phyloP scores from a whole-genome alignment of 2,797 vertebrate species.

The Megalops cyprinoides region DNA sequence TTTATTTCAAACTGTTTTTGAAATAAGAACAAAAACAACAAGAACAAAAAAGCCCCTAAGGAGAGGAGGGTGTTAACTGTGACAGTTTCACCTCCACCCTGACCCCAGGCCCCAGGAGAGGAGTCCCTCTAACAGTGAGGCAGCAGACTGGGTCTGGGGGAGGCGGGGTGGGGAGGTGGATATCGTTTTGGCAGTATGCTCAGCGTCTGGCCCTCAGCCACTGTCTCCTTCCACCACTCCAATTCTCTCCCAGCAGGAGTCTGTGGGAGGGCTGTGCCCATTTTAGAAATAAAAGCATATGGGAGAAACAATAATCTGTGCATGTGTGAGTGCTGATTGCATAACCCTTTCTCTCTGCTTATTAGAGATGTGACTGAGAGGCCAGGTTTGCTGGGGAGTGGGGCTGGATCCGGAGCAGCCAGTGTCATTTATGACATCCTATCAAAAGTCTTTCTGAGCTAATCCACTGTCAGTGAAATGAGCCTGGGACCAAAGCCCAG shows the following conservation, averaged over 20 bases:
- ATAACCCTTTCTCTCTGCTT: slow-evolving; percentile 36
- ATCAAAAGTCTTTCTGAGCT: too few relatives aligned
- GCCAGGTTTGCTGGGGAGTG: too few relatives aligned
- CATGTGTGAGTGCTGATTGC: slow-evolving; percentile 55
- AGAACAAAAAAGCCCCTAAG: not conserved
- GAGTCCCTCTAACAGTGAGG: not conserved
- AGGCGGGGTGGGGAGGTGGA: not conserved
- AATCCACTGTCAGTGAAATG: too few relatives aligned
- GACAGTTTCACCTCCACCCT: not conserved
- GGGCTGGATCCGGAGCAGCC: too few relatives aligned
- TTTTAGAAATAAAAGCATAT: slow-evolving; percentile 62
- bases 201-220: slow-evolving; percentile 47
- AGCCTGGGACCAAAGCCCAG: too few relatives aligned
- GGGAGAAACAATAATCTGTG: slow-evolving; percentile 51
- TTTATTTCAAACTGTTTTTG: too few relatives aligned
- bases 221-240: slow-evolving; percentile 39
- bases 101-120: not conserved
- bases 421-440: too few relatives aligned
- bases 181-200: slow-evolving; percentile 42
- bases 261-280: slow-evolving; percentile 52
- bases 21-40: not conserved
- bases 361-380: too few relatives aligned
- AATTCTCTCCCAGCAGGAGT: slow-evolving; percentile 48
- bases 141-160: slow-evolving; percentile 8
- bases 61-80: not conserved